A percentile compares a stretch with the other conserved stretches of the same genome.
Conservation (phyloP, 2,888 invertebrate genomes). For the Aleiodes leptofemur region DNA sequence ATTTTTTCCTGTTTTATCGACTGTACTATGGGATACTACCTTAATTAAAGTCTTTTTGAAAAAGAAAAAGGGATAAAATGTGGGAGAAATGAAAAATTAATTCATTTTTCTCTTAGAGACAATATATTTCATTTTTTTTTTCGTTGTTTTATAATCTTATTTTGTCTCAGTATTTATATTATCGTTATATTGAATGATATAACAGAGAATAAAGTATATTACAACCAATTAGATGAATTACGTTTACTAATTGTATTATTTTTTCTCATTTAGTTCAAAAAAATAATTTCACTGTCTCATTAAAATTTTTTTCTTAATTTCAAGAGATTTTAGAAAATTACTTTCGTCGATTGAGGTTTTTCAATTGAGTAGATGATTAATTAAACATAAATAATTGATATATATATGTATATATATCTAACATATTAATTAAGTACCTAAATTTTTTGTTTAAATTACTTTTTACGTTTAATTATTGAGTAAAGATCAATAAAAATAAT, state of each 20-base stretch:
- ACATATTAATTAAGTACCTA: conserved; percentile 19
- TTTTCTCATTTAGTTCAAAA: neutral
- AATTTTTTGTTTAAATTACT: conserved; percentile 37
- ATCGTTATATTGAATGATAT: conserved; percentile 16
- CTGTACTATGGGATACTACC: too few relatives aligned
- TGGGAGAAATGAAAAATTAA: too few relatives aligned
- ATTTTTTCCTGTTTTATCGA: too few relatives aligned
- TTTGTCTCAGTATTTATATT: conserved; percentile 5
- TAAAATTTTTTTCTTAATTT: neutral
- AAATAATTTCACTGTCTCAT: conserved; percentile 11
- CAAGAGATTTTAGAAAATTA: neutral
- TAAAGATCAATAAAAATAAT: conserved; percentile 47
- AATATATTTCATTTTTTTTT: conserved; percentile 15
- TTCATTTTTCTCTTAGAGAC: conserved; percentile 1
- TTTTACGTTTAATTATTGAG: conserved; percentile 20
- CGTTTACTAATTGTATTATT: neutral
- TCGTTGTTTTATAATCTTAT: conserved; percentile 1
- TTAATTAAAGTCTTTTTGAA: too few relatives aligned
- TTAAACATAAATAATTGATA: conserved; percentile 26
- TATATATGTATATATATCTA: neutral
- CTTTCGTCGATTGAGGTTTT: conserved; percentile 5
- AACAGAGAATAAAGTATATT: conserved; percentile 29
- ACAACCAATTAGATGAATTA: conserved; percentile 2
- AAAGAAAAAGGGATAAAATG: too few relatives aligned
- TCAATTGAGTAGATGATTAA: conserved; percentile 37